A percentile compares a stretch with the other conserved stretches of the same genome.
phyloP scores from a whole-genome alignment of 2,113 vertebrate species.

The Paedocypris sp. region DNA sequence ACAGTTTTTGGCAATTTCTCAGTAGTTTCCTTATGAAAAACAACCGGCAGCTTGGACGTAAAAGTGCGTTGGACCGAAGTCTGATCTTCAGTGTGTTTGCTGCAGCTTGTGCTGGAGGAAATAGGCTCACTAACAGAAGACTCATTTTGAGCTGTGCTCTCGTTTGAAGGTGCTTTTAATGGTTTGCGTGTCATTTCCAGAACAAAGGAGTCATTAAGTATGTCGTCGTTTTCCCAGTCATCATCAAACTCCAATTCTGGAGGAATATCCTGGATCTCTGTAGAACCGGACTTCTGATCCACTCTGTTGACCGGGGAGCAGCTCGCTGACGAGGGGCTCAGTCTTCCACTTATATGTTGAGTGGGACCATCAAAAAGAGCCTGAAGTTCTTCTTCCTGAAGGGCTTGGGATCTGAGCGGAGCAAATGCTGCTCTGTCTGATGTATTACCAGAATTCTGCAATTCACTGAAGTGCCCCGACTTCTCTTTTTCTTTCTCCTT shows the following conservation, averaged over 20 bases:
- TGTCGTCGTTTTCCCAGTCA: constrained; percentile 73
- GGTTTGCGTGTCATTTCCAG: constrained; percentile 65
- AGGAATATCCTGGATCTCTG: background rate
- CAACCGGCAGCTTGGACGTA: constrained; percentile 37
- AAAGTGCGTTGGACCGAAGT: constrained; percentile 44
- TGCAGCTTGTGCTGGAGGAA: background rate
- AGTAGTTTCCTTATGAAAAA: constrained; percentile 28
- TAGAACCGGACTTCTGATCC: background rate
- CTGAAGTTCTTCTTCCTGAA: constrained; percentile 68
- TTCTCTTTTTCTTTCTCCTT: constrained; percentile 46
- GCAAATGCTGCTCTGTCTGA: background rate
- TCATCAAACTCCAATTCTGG: constrained; percentile 62
- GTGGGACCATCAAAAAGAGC: constrained; percentile 84
- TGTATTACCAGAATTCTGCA: background rate
- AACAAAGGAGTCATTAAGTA: constrained; percentile 70
- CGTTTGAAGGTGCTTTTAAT: constrained; percentile 29
- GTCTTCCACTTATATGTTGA: constrained; percentile 63
- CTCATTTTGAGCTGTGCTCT: constrained; percentile 16
- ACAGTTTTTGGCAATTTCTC: constrained; percentile 11
- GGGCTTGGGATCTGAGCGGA: constrained; percentile 39
- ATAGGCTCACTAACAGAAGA: constrained; percentile 29
- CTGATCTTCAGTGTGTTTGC: constrained; percentile 42
- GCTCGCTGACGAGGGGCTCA: constrained; percentile 62
- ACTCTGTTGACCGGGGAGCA: constrained; percentile 37
- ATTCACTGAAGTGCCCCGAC: background rate